Base-by-base conservation (phyloP, 2,888 invertebrate species). In the Eupithecia subumbrata region DNA sequence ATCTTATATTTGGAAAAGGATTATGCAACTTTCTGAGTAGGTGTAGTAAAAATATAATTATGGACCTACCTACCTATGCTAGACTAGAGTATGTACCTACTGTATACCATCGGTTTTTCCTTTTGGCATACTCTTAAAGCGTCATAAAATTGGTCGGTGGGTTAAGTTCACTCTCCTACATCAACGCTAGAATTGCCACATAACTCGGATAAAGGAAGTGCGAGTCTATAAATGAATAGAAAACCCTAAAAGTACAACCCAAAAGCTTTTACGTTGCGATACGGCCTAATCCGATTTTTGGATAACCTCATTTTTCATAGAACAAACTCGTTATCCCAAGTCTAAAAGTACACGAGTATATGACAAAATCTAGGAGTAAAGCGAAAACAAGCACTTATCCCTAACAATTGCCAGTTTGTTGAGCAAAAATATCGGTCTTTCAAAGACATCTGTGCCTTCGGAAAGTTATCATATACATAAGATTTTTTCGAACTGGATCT, bases 231-330 rank as follows among this genome's bases (percentile, higher is more conserved):
- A 71, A 71, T 71, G 60, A 64, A 71, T 48, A 64, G 30, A 71
- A 71, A 64, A 37, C 43, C 71, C 37, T 71, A 22, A 25, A 25
- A 71, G 45, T n/a, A 64, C 22, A 71, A 45, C 70, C 25, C 43
- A n/a, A 71, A 64, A 66, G 71, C 71, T 71, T 71, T 71, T 71
- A 34, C 64, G 64, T 71, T 71, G n/a, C n/a, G 71, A 34, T 71
- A 12, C 64, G 14, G 34, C 8, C 14, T 64, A 48, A 71, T 71
- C 45, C 45, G 37, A 48, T 43, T 71, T 71, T 64, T 45, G 25
- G 64, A 60, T 64, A 34, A 71, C 22, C 63, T 22, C 45, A 64
- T 71, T 71, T 71, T 71, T 71, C 34, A 48, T 48, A 64, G 30
- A n/a, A 48, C n/a, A 64, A 34, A 48, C 70, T 70, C 56, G 67